A percentile compares a stretch with the other conserved stretches of the same genome.
These are phyloP conservation scores for Ophion ellenae DNA, from an alignment of 2,888 invertebrate genomes.

Conservation along the genomic window DNA sequence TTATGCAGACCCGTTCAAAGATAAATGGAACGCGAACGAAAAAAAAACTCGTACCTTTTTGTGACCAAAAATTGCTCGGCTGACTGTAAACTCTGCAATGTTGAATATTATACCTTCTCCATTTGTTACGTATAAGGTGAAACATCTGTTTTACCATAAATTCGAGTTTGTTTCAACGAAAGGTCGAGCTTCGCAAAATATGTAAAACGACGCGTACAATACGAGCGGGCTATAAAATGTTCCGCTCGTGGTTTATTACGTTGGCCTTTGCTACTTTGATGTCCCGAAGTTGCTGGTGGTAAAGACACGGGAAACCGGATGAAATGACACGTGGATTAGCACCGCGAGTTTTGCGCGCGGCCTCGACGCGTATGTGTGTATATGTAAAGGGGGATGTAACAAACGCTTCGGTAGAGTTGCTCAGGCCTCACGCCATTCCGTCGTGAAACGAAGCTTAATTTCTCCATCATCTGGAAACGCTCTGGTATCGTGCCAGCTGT, in stretches of 20 bases:
- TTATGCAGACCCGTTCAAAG: too few species aligned
- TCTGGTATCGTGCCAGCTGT: conserved; percentile 76
- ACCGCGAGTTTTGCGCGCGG: neutral
- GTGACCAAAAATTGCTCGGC: neutral
- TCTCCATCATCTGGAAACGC: conserved; percentile 75
- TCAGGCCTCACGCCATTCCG: conserved; percentile 33
- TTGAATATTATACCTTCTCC: neutral
- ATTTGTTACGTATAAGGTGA: neutral
- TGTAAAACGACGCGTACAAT: neutral
- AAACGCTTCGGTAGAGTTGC: neutral
- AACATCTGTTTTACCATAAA: neutral
- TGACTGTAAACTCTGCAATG: neutral
- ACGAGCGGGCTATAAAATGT: conserved; percentile 3
- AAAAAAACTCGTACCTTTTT: neutral
- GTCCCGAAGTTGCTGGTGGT: neutral
- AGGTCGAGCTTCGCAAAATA: neutral
- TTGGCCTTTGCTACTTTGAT: neutral
- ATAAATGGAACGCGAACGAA: neutral
- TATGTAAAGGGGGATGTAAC: neutral
- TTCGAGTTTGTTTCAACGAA: conserved; percentile 15
- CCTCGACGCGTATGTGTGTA: neutral
- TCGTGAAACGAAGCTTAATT: conserved; percentile 75
- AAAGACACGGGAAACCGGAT: conserved; percentile 1
- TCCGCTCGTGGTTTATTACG: conserved; percentile 9
- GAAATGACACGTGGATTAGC: neutral